Percentiles rank a stretch among this genome's conserved stretches.
phyloP scores from a whole-genome alignment of 2,113 vertebrate species.

The Uropsilus gracilis region DNA sequence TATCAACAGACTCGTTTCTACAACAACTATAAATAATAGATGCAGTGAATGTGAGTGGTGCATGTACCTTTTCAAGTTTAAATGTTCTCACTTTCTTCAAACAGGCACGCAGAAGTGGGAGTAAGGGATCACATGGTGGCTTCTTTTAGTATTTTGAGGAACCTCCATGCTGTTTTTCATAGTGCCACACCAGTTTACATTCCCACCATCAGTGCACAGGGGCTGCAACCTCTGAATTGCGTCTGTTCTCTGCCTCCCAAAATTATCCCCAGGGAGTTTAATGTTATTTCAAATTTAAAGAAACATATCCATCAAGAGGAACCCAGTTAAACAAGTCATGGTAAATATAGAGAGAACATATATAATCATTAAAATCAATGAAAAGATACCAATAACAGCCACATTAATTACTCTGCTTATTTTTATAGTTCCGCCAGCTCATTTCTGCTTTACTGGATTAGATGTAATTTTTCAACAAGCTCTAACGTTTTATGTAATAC shows the following conservation, averaged over 20 bases:
- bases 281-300: neutral
- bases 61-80: no score
- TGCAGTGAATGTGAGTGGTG: no score
- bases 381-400: neutral
- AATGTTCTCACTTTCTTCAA: no score
- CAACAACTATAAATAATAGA: no score
- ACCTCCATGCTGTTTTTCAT: no score
- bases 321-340: neutral
- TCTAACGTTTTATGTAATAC: neutral
- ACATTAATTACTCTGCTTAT: neutral
- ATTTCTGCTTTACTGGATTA: neutral
- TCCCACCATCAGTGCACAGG: no score
- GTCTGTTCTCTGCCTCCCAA: neutral
- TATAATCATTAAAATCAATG: neutral
- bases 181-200: no score
- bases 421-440: neutral
- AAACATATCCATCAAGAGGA: neutral
- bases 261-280: neutral
- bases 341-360: constrained; percentile 12
- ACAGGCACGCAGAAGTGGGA: no score
- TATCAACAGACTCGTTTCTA: no score
- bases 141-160: no score
- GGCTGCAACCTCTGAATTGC: neutral
- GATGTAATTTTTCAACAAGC: neutral
- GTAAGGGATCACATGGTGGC: no score